Conservation (phyloP, 2,888 invertebrate genomes). For the Acronicta psi region DNA sequence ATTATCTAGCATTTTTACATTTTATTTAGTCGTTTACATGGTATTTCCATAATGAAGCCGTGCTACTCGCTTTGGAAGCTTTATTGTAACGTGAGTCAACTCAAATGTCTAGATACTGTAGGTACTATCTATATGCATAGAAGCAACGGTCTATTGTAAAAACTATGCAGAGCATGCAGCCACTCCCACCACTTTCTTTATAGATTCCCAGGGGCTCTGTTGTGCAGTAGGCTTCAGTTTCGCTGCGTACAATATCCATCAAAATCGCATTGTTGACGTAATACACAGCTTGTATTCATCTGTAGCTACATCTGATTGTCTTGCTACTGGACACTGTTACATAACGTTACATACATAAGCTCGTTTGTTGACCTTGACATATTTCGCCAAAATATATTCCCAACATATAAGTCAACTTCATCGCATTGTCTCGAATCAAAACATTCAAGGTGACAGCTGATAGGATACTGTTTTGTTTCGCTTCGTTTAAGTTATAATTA, state of each 20-base stretch:
- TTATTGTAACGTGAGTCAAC: conserved; percentile 45
- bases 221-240: conserved; percentile 27
- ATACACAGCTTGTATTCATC: conserved; percentile 54
- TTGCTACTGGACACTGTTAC: conserved; percentile 43
- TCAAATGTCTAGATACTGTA: conserved; percentile 42
- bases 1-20: conserved; percentile 49
- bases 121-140: conserved; percentile 50
- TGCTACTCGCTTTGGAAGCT: conserved; percentile 57
- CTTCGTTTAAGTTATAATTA: not conserved
- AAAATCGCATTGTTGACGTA: conserved; percentile 49
- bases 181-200: conserved; percentile 64
- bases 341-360: conserved; percentile 38
- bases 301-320: conserved; percentile 43
- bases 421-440: conserved; percentile 9
- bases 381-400: conserved; percentile 6
- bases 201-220: conserved; percentile 49
- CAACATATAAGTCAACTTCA: conserved; percentile 6
- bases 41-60: conserved; percentile 47
- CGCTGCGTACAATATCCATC: conserved; percentile 38
- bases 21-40: conserved; percentile 51
- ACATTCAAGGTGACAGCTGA: conserved; percentile 21
- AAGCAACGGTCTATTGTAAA: conserved; percentile 56
- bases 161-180: conserved; percentile 67
- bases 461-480: conserved; percentile 8
- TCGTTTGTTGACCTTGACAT: conserved; percentile 21